phyloP scores from a whole-genome alignment of 2,797 vertebrate genomes.

The Leptatherina wallacei region DNA sequence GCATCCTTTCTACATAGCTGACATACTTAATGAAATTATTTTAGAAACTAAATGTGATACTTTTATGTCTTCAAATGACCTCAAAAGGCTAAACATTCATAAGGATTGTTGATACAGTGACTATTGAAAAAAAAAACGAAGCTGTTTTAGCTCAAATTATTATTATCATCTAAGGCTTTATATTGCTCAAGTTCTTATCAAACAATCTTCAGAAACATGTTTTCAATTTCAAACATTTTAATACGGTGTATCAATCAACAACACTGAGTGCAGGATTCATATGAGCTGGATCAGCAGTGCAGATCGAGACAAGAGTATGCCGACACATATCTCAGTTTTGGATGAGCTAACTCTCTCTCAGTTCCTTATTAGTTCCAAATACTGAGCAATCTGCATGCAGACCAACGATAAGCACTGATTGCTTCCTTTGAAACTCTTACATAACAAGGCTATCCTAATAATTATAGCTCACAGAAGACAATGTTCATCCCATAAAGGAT shows the following conservation, averaged over 20 bases:
- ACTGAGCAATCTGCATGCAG: conserved; percentile 34
- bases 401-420: conserved; percentile 50
- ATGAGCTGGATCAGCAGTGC: conserved; percentile 10
- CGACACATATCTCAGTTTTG: conserved; percentile 5
- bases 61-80: not conserved
- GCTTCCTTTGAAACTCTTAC: conserved; percentile 38
- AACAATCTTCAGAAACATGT: not conserved
- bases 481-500: not conserved
- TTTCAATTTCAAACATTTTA: not conserved
- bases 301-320: not conserved
- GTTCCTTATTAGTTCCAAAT: conserved; percentile 47
- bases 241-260: not conserved
- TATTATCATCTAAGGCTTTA: conserved; percentile 11
- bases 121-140: not conserved
- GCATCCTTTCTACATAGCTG: not conserved
- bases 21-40: not conserved
- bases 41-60: not conserved
- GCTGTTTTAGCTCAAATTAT: not conserved
- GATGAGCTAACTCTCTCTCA: conserved; percentile 10
- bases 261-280: not conserved
- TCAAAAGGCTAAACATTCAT: not conserved
- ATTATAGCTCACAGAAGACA: conserved; percentile 28
- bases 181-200: conserved; percentile 13
- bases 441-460: conserved; percentile 52
- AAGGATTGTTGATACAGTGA: not conserved